phyloP scores from a whole-genome alignment of 2,113 vertebrate species.

The Noctilio leporinus region DNA sequence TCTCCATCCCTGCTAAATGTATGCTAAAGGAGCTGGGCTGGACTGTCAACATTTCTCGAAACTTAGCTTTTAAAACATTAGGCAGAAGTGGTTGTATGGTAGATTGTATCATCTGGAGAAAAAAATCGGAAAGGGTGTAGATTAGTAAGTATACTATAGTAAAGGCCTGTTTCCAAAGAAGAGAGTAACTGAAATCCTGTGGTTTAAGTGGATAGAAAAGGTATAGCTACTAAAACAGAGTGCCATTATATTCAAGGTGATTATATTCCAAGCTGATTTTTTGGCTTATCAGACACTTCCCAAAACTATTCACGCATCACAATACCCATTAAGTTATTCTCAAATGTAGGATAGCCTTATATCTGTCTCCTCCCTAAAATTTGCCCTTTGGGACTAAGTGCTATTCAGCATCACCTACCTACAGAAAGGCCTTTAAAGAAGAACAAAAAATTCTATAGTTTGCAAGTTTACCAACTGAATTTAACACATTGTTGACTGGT shows the following conservation, averaged over 20 bases:
- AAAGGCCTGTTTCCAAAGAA: background rate
- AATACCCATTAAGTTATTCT: background rate
- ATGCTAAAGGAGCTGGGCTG: background rate
- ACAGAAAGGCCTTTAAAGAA: constrained; percentile 9
- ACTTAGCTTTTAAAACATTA: background rate
- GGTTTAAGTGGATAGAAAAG: background rate
- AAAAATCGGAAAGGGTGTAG: background rate
- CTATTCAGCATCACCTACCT: background rate
- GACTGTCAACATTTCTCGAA: constrained; percentile 1
- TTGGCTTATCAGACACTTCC: background rate
- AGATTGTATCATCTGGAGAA: background rate
- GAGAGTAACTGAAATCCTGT: background rate
- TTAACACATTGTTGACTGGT: too few relatives aligned
- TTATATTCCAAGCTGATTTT: constrained; percentile 21
- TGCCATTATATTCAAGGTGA: background rate
- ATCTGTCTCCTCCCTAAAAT: background rate
- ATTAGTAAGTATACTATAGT: background rate
- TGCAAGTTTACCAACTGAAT: background rate
- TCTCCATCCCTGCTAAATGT: background rate
- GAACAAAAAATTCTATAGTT: constrained; percentile 6
- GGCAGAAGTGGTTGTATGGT: background rate
- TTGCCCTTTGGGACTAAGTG: background rate
- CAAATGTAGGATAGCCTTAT: background rate
- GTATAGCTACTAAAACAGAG: background rate
- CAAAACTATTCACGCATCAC: background rate